Conservation (phyloP, 2,888 invertebrate species). For the Desoria tigrina region DNA sequence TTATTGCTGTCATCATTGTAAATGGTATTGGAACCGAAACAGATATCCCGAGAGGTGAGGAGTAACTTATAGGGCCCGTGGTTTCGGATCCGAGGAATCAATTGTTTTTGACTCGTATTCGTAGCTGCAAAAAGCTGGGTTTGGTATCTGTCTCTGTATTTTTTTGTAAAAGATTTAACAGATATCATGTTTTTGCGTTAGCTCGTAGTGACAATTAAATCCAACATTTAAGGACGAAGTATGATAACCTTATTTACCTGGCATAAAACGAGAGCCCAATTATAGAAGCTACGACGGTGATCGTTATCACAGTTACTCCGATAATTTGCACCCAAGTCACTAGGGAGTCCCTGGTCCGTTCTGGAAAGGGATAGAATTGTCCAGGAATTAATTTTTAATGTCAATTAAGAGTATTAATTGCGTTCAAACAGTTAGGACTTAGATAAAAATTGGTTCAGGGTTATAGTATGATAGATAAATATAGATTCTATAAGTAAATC, state of each 20-base stretch:
- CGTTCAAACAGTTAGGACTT: too few species aligned
- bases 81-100: neutral
- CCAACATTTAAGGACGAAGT: neutral
- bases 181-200: neutral
- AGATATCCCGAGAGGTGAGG: conserved; percentile 28
- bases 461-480: too few species aligned
- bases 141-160: conserved; percentile 13
- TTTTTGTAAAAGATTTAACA: neutral
- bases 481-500: too few species aligned
- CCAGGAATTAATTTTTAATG: too few species aligned
- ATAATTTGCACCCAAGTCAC: conserved; percentile 49
- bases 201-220: neutral
- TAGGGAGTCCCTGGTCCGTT: conserved; percentile 27
- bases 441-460: too few species aligned
- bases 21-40: conserved; percentile 5
- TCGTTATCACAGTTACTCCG: conserved; percentile 36
- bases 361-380: too few species aligned
- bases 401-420: too few species aligned
- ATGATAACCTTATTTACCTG: conserved; percentile 35
- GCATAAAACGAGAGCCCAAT: conserved; percentile 42
- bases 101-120: conserved; percentile 6
- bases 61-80: conserved; percentile 43
- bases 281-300: conserved; percentile 32
- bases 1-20: conserved; percentile 7
- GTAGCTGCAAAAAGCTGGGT: conserved; percentile 5